phyloP scores from a whole-genome alignment of 2,113 vertebrate genomes.

The Nesoenas mayeri region DNA sequence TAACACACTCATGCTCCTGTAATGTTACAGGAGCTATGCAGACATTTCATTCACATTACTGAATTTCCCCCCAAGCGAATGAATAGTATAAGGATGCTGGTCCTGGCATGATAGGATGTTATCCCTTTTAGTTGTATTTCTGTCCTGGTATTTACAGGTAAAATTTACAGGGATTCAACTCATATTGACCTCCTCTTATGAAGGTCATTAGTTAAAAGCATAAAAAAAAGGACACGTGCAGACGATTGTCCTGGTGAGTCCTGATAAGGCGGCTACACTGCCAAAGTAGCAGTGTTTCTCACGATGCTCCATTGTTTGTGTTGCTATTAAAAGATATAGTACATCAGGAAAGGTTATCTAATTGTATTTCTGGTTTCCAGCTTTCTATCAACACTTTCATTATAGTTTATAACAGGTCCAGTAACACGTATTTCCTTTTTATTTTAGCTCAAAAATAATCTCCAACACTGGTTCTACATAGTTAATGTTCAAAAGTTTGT shows the following conservation, averaged over 20 bases:
- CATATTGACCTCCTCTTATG: background rate
- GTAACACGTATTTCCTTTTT: background rate
- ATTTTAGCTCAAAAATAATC: background rate
- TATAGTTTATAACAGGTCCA: background rate
- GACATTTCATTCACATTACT: background rate
- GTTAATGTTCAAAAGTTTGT: background rate
- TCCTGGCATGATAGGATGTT: background rate
- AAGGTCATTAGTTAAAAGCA: background rate
- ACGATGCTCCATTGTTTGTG: background rate
- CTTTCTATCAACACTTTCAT: background rate
- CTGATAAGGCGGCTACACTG: background rate
- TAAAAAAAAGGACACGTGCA: background rate
- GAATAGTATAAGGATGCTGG: background rate
- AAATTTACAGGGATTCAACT: background rate
- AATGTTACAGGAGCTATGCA: background rate
- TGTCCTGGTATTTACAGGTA: background rate
- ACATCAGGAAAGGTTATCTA: background rate
- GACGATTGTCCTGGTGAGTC: background rate
- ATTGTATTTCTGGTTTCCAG: background rate
- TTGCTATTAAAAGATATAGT: background rate
- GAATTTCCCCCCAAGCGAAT: background rate
- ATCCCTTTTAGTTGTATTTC: background rate
- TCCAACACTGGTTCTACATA: background rate
- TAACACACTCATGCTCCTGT: background rate
- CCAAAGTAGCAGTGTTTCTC: background rate